Percentiles rank a stretch among this genome's conserved stretches.
Evolutionary conservation across 2,113 vertebrate genomes (phyloP).

Genomic region (Phasianus colchicus): DNA sequence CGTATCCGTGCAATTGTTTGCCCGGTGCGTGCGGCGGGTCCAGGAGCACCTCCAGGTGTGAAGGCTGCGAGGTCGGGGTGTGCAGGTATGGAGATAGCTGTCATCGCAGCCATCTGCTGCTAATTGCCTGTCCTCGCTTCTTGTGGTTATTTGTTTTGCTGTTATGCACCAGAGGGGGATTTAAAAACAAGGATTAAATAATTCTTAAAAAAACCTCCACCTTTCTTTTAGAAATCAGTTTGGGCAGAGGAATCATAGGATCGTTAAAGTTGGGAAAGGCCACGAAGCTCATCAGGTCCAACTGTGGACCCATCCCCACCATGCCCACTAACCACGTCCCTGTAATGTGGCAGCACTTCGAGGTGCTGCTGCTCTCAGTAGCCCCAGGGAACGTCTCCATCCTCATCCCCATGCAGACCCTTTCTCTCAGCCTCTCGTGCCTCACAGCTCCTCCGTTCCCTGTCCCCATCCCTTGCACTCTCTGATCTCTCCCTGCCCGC

Average conservation of each 20-base stretch:
- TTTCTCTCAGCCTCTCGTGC: neutral
- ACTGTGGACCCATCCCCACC: too few relatives aligned
- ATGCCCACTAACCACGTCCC: too few relatives aligned
- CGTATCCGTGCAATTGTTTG: neutral
- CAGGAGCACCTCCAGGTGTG: neutral
- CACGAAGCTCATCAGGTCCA: too few relatives aligned
- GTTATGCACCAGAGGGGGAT: neutral
- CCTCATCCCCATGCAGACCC: rapidly evolving
- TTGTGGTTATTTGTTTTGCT: conserved; percentile 15
- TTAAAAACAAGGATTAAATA: neutral
- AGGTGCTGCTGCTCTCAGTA: neutral
- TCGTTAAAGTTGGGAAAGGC: too few relatives aligned
- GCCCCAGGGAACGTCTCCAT: rapidly evolving
- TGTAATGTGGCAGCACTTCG: neutral
- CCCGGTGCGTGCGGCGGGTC: rapidly evolving
- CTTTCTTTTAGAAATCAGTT: neutral
- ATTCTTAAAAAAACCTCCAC: neutral
- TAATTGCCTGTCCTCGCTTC: neutral
- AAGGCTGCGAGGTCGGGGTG: neutral
- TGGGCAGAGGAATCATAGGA: neutral
- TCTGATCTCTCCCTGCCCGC: neutral
- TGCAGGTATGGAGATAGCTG: conserved; percentile 42
- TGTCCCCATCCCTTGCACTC: neutral
- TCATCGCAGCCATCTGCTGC: conserved; percentile 25
- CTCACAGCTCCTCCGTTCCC: rapidly evolving